These are phyloP conservation scores for Propithecus perrieri DNA, from an alignment of 2,797 vertebrate species.

Conservation along the genomic window DNA sequence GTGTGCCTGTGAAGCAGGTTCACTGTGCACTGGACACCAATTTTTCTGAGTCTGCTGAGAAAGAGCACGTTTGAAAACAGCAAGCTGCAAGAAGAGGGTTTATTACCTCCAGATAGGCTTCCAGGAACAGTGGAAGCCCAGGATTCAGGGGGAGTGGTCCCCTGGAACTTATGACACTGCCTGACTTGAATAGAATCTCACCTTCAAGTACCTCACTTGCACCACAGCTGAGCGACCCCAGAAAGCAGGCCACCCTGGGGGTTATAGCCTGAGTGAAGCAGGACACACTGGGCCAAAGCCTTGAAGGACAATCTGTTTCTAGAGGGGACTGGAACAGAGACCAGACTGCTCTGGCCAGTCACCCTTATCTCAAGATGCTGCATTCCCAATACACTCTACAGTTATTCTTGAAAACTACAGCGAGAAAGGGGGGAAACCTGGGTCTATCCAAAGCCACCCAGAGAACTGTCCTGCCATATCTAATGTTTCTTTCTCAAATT, in stretches of 20 bases:
- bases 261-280: rapidly evolving
- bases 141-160: not conserved
- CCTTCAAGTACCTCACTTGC: not conserved
- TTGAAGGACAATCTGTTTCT: not conserved
- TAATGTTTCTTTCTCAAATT: not conserved
- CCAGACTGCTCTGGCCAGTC: too few relatives aligned
- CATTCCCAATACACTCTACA: not conserved
- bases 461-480: not conserved
- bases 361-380: not conserved
- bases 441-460: not conserved
- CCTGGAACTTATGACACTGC: not conserved
- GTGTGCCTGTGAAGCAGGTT: not conserved
- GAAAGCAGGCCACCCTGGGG: too few relatives aligned
- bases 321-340: not conserved
- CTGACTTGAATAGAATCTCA: not conserved
- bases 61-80: not conserved
- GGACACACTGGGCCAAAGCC: too few relatives aligned
- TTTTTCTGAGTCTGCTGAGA: not conserved
- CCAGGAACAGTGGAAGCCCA: too few relatives aligned
- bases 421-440: not conserved
- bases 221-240: not conserved
- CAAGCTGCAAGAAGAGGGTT: not conserved
- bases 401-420: not conserved
- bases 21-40: rapidly evolving
- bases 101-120: too few relatives aligned